These are phyloP conservation scores for Amphipoea oculea DNA, from an alignment of 2,888 invertebrate species.

Conservation along the genomic window DNA sequence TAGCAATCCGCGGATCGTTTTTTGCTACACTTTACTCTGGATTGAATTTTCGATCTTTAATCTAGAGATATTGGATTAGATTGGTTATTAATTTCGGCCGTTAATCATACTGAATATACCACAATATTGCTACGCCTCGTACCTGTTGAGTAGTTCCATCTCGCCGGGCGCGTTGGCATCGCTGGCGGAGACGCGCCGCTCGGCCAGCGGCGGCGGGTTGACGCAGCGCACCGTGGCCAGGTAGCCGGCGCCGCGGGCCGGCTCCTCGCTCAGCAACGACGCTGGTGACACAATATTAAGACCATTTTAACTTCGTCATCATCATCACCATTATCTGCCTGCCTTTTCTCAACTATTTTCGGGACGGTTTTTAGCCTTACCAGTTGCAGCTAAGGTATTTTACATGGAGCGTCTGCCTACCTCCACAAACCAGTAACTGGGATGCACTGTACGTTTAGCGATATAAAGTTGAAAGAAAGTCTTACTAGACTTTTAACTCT, in stretches of 20 bases:
- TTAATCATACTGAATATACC: background rate
- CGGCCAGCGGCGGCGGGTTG: slow-evolving; percentile 88
- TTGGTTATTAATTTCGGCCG: too few relatives aligned
- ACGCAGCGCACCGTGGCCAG: slow-evolving; percentile 89
- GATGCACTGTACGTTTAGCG: background rate
- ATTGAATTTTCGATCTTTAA: too few relatives aligned
- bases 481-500: background rate
- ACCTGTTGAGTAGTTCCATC: slow-evolving; percentile 78
- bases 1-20: too few relatives aligned
- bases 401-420: background rate
- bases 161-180: slow-evolving; percentile 83
- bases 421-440: background rate
- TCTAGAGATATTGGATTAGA: too few relatives aligned
- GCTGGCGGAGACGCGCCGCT: slow-evolving; percentile 87
- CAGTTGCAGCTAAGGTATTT: background rate
- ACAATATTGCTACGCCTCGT: slow-evolving; percentile 26
- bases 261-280: slow-evolving; percentile 86
- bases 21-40: too few relatives aligned
- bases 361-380: background rate
- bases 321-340: background rate
- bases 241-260: slow-evolving; percentile 81
- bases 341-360: background rate
- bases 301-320: slow-evolving; percentile 1
- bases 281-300: slow-evolving; percentile 71
- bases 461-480: too few relatives aligned